Conservation (phyloP, 23 tunicate genomes). For the Aplidium turbinatum region DNA sequence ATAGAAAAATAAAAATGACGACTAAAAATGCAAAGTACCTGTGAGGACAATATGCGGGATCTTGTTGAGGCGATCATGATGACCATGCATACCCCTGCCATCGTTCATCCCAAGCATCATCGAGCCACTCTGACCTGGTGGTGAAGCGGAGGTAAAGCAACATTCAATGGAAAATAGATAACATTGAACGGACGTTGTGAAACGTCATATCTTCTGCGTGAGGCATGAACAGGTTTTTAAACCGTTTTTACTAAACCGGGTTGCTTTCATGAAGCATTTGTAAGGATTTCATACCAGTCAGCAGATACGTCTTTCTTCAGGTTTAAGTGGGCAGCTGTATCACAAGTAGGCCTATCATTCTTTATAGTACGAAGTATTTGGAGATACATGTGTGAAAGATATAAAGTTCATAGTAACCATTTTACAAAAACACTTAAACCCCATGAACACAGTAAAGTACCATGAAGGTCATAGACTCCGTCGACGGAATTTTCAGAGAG, state of each 20-base stretch:
- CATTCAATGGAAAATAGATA: background rate
- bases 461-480: slow-evolving; percentile 5
- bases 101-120: slow-evolving; percentile 17
- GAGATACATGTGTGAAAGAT: background rate
- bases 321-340: too few relatives aligned
- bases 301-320: too few relatives aligned
- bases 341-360: too few relatives aligned
- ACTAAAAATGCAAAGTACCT: slow-evolving; percentile 32
- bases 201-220: too few relatives aligned
- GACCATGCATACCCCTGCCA: background rate
- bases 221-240: too few relatives aligned
- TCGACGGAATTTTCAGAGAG: slow-evolving; percentile 26
- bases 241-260: too few relatives aligned
- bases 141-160: too few relatives aligned
- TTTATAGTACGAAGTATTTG: too few relatives aligned
- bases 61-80: slow-evolving; percentile 4
- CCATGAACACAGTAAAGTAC: background rate
- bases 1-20: background rate
- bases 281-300: too few relatives aligned
- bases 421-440: background rate
- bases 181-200: too few relatives aligned
- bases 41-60: slow-evolving; percentile 87
- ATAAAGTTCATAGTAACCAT: background rate
- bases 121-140: slow-evolving; percentile 26
- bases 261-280: too few relatives aligned